Conservation (phyloP, 2,113 vertebrate species). For the Silurus meridionalis region DNA sequence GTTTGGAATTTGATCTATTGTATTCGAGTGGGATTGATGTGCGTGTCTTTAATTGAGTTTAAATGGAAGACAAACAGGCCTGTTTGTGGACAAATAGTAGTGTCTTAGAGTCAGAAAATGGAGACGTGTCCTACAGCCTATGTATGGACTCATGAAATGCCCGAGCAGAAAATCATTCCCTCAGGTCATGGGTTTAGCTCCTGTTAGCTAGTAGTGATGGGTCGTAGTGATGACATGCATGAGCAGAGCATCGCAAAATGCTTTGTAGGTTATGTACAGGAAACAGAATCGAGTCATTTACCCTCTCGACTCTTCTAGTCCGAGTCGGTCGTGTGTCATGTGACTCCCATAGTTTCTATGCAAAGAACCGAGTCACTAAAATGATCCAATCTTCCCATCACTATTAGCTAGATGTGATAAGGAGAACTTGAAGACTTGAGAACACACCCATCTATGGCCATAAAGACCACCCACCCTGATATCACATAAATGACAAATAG, state of each 20-base stretch:
- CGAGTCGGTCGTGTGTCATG: too few species aligned
- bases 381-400: too few species aligned
- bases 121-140: neutral
- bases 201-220: neutral
- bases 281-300: too few species aligned
- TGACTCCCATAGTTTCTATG: too few species aligned
- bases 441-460: neutral
- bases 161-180: neutral
- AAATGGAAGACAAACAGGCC: neutral
- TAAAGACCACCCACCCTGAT: neutral
- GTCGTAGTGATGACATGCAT: too few species aligned
- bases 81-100: neutral
- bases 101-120: neutral
- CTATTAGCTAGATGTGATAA: too few species aligned
- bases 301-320: too few species aligned
- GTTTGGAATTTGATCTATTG: too few species aligned
- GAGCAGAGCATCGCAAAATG: too few species aligned
- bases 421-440: neutral
- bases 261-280: too few species aligned
- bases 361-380: too few species aligned
- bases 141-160: neutral
- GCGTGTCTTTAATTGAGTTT: neutral
- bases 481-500: neutral
- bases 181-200: neutral
- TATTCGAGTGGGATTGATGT: neutral